Evolutionary conservation across 1,140 invertebrate species (phyloP), one percentile per base, ranked within the genome.

Genomic region (Zaprionus gabonicus): DNA sequence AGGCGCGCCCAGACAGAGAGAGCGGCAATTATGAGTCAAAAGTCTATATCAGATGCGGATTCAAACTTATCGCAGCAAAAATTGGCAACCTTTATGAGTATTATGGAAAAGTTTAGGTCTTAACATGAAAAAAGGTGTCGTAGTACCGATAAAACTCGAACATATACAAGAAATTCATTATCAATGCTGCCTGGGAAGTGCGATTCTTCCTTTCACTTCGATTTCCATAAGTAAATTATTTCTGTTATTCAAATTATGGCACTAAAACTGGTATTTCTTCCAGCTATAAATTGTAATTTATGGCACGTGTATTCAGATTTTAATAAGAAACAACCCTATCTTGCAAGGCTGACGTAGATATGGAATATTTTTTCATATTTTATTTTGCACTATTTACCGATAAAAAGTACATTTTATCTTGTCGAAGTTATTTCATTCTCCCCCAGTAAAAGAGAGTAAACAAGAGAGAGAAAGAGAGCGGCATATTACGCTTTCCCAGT

Each of bases 1-100:
- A 53, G 34, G 66, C 57, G 51, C 57, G 41, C 55, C 67, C 81
- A 87, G 81, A 87, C 83, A 80, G 55, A 27, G 55, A 69, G 55
- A 27, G 55, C 64, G 80, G 56, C 63, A 78, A 80, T 64, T 78
- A 72, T 87, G 83, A 87, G 77, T 87, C 73, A 87, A 88, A 49
- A 76, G 25, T 72, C 51, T 38, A 59, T 23, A 9, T 10, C 3
- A 12, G 38, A 51, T 51, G 31, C 23, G 1, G 38, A 62, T 68
- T 69, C 25, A n/a, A 62, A 28, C 71, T 75, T 75, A 75, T 75
- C 72, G 31, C 58, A 28, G 25, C 51, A 1, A 20, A 20, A n/a
- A 44, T 7, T 9, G 15, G 41, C n/a, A 3, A 46, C 7, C 6
- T 38, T 15, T 15, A 1, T 15, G 13, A 15, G 36, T 17, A 46